Conservation (phyloP, 2,113 vertebrate species). For the Salvelinus namaycush region DNA sequence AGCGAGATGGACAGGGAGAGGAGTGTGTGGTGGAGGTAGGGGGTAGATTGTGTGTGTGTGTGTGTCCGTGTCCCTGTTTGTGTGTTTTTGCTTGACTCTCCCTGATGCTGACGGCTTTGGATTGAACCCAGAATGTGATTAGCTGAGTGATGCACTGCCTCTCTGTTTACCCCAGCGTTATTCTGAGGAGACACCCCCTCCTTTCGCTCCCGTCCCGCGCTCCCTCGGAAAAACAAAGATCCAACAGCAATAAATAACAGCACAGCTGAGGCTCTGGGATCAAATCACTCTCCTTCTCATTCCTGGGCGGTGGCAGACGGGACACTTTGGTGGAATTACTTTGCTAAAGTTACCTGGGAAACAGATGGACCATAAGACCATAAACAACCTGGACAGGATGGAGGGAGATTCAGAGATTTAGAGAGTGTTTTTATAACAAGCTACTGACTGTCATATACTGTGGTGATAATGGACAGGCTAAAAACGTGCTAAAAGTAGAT, state of each 20-base stretch:
- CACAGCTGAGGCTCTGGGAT: conserved; percentile 12
- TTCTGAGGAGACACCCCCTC: conserved; percentile 32
- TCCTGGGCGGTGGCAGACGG: not conserved
- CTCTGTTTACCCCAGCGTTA: conserved; percentile 45
- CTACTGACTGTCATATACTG: too few relatives aligned
- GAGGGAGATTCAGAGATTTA: too few relatives aligned
- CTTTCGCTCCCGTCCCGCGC: conserved; percentile 3
- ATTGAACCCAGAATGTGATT: conserved; percentile 58
- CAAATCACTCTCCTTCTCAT: conserved; percentile 33
- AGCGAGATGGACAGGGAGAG: not conserved
- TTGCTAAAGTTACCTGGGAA: conserved; percentile 11
- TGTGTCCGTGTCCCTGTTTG: not conserved
- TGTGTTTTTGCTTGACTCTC: conserved; percentile 40
- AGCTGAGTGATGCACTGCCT: conserved; percentile 47
- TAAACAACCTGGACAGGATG: not conserved
- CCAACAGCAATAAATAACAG: conserved; percentile 38
- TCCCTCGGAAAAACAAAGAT: conserved; percentile 4
- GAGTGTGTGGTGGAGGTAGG: not conserved
- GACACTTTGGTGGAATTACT: conserved; percentile 24
- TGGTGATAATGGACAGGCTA: too few relatives aligned
- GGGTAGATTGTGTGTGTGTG: not conserved
- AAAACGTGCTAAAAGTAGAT: too few relatives aligned
- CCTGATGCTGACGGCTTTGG: conserved; percentile 41
- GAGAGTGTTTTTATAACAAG: too few relatives aligned
- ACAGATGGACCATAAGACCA: not conserved